phyloP scores from a whole-genome alignment of 2,797 vertebrate species.

The Hoplostethus mediterraneus region DNA sequence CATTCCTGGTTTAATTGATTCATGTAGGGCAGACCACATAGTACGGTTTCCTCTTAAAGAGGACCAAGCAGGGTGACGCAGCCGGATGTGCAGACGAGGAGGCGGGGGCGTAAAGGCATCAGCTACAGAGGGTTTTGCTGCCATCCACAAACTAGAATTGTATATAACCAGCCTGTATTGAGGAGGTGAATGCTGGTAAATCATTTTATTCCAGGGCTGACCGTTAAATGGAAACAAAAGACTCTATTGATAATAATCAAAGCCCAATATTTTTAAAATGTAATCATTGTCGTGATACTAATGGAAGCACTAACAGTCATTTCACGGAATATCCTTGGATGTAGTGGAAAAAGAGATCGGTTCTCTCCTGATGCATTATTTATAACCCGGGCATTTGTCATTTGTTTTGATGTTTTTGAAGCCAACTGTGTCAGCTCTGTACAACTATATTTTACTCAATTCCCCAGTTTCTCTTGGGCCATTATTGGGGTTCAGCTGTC shows the following conservation, averaged over 20 bases:
- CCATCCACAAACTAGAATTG: slow-evolving; percentile 49
- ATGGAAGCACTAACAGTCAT: slow-evolving; percentile 62
- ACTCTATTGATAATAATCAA: slow-evolving; percentile 31
- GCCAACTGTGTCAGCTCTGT: slow-evolving; percentile 47
- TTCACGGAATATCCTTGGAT: slow-evolving; percentile 43
- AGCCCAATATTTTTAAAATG: slow-evolving; percentile 40
- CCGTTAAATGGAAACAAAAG: slow-evolving; percentile 26
- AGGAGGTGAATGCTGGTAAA: slow-evolving; percentile 50
- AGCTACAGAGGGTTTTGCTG: slow-evolving; percentile 43
- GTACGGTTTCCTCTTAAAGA: slow-evolving; percentile 46
- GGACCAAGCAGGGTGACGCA: slow-evolving; percentile 31
- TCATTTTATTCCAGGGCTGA: slow-evolving; percentile 42
- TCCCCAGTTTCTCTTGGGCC: slow-evolving; percentile 33
- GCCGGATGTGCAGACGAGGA: slow-evolving; percentile 20
- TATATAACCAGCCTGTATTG: slow-evolving; percentile 65
- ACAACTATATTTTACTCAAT: slow-evolving; percentile 7
- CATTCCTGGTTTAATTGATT: slow-evolving; percentile 57
- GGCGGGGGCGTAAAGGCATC: slow-evolving; percentile 30
- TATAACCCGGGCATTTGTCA: slow-evolving; percentile 79
- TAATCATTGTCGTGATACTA: slow-evolving; percentile 37
- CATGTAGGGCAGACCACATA: slow-evolving; percentile 19
- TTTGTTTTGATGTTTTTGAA: slow-evolving; percentile 58
- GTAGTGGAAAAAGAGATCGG: slow-evolving; percentile 24
- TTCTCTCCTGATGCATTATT: slow-evolving; percentile 71
- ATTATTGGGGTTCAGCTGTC: slow-evolving; percentile 40